These are phyloP conservation scores for Octonoba sinensis DNA, from an alignment of 2,888 invertebrate species.

Conservation along the genomic window DNA sequence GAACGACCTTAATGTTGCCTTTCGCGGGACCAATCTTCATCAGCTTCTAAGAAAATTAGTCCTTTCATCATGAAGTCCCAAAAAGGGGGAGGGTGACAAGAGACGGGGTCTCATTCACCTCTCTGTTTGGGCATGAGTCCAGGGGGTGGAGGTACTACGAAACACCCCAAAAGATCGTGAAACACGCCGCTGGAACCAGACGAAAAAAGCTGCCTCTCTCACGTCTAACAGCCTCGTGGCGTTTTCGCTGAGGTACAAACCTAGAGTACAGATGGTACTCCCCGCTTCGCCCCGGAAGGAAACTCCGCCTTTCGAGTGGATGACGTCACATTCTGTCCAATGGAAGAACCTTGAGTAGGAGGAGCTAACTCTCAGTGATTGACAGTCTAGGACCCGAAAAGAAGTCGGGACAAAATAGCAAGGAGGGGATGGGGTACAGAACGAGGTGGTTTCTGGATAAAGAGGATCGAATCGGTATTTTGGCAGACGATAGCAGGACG, in stretches of 20 bases:
- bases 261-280: conserved; percentile 39
- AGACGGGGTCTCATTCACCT: conserved; percentile 1
- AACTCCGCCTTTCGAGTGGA: conserved; percentile 12
- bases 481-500: conserved; percentile 48
- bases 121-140: neutral
- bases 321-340: conserved; percentile 48
- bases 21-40: neutral
- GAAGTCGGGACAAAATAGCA: conserved; percentile 11
- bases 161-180: conserved; percentile 18
- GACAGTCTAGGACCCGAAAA: conserved; percentile 18
- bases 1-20: no score
- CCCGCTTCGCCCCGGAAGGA: conserved; percentile 17
- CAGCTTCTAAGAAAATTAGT: conserved; percentile 31
- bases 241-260: conserved; percentile 29
- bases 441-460: conserved; percentile 44
- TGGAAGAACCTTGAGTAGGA: conserved; percentile 14
- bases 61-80: conserved; percentile 8
- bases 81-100: conserved; percentile 7
- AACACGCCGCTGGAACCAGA: conserved; percentile 4
- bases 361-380: conserved; percentile 11
- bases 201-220: conserved; percentile 45
- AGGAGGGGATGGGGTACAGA: conserved; percentile 18
- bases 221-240: conserved; percentile 35
- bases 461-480: conserved; percentile 59
- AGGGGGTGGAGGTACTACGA: conserved; percentile 12